These are phyloP conservation scores for Labeo rohita DNA, from an alignment of 2,113 vertebrate species.

Conservation along the genomic window DNA sequence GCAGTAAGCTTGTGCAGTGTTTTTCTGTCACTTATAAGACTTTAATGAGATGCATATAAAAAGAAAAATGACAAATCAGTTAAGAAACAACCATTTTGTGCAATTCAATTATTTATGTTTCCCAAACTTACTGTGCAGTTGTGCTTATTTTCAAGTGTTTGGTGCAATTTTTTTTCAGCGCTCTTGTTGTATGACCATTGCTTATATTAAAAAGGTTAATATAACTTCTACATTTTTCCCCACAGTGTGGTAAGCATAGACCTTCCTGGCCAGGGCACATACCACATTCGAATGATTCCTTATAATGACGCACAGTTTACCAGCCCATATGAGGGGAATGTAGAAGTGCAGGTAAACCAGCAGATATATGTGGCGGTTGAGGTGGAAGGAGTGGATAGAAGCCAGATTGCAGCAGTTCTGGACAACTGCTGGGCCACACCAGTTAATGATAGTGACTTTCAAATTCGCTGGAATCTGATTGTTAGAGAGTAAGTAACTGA, in stretches of 20 bases:
- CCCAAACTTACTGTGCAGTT: too few relatives aligned
- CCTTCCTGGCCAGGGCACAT: slow-evolving; percentile 48
- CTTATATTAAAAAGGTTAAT: too few relatives aligned
- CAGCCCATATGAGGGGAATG: background rate
- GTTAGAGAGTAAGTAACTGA: slow-evolving; percentile 49
- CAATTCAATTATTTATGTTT: too few relatives aligned
- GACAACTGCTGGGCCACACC: slow-evolving; percentile 64
- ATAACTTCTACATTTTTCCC: background rate
- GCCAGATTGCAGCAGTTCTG: slow-evolving; percentile 51
- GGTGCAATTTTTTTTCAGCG: background rate
- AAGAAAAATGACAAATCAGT: too few relatives aligned
- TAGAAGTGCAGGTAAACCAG: slow-evolving; percentile 49
- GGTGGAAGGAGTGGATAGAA: slow-evolving; percentile 37
- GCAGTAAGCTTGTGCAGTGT: too few relatives aligned
- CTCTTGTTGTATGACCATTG: background rate
- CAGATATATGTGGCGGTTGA: slow-evolving; percentile 51
- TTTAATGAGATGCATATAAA: too few relatives aligned
- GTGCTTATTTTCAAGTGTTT: too few relatives aligned
- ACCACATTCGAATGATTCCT: slow-evolving; percentile 46
- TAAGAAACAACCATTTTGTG: too few relatives aligned
- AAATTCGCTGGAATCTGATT: slow-evolving; percentile 58
- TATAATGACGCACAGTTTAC: slow-evolving; percentile 47
- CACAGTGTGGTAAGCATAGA: slow-evolving; percentile 46
- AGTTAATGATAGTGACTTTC: background rate
- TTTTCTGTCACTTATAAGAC: too few relatives aligned